Evolutionary conservation across 2,113 vertebrate species (phyloP), one percentile per base, ranked within the genome.

Genomic region (Gila orcuttii): DNA sequence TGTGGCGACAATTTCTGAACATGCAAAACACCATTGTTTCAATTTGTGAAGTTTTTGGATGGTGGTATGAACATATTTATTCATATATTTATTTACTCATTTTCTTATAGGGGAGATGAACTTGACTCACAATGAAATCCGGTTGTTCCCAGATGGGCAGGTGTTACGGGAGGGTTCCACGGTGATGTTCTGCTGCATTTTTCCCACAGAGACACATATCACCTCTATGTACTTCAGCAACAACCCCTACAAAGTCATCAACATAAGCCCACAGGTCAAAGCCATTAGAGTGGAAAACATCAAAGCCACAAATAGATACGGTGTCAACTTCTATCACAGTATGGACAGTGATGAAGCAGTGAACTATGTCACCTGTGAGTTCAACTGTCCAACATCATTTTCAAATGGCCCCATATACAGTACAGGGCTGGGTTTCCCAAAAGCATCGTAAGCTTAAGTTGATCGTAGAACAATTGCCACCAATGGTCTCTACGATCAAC

Each of bases 121-220:
- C 25, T 2, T 25, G 11, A 21, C n/a, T 31, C 76, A 73, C 1
- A 1, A 31, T 10, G 0, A 19, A 45, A 17, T 45, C 8, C 2
- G 8, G 77, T 77, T 93, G 2, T 94, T 93, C 23, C 93, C 94
- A 0, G 1, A 0, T 0, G 0, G 74, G 0, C 33, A n/a, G 75
- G 76, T 93, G 71, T 74, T 93, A 71, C 87, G 57, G 79, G 91
- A 91, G 50, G 90, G 90, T 50, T 73, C 79, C 15, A 87, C 71
- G 0, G 82, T 84, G 19, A 73, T 52, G 75, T 90, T 93, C 90
- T 94, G 94, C 90, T 94, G 94, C 55, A 59, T 94, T 57, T 87
- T 90, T 25, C 74, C 86, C 6, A 68, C 3, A 52, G 86, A 91
- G 42, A 82, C 77, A 31, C 5, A 76, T 3, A 50, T 93, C 55